Percentiles rank a stretch among this genome's conserved stretches.
Evolutionary conservation across 2,113 vertebrate genomes (phyloP).

Genomic region (Brachyhypopomus gauderio): DNA sequence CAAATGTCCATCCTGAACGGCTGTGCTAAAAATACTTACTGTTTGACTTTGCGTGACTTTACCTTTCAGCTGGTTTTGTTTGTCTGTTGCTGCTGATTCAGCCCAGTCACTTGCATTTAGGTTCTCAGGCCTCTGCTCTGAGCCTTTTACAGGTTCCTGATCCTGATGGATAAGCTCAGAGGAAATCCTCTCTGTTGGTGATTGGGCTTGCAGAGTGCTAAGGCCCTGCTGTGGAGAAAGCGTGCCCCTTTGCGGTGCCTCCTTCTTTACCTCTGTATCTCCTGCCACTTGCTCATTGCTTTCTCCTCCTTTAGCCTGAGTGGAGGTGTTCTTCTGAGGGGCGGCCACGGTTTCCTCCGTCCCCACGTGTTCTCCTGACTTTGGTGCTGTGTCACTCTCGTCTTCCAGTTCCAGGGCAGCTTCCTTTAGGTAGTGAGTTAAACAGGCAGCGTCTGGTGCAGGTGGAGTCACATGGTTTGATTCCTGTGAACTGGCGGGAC

Average conservation of each 20-base stretch:
- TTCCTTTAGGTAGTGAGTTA: no score
- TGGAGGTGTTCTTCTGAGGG: constrained; percentile 87
- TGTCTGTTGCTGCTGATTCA: constrained; percentile 73
- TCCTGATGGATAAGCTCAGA: constrained; percentile 77
- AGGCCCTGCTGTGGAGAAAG: constrained; percentile 64
- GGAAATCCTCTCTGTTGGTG: constrained; percentile 76
- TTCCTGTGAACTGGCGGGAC: no score
- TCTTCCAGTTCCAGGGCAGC: no score
- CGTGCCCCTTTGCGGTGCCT: not conserved
- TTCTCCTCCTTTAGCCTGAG: constrained; percentile 73
- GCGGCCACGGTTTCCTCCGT: constrained; percentile 78
- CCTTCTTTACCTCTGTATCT: constrained; percentile 14
- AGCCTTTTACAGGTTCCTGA: constrained; percentile 69
- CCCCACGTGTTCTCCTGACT: no score
- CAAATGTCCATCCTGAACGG: not conserved
- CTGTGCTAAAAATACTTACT: not conserved
- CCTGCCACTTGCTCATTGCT: constrained; percentile 56
- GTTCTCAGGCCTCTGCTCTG: not conserved
- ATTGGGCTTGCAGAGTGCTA: not conserved
- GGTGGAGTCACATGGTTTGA: no score
- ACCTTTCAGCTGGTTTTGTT: constrained; percentile 88
- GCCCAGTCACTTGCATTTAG: constrained; percentile 61
- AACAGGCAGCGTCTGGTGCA: no score
- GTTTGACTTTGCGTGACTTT: constrained; percentile 42
- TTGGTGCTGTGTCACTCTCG: no score